These are phyloP conservation scores for Pegoplata infirma DNA, from an alignment of 2,888 invertebrate genomes.

Conservation along the genomic window DNA sequence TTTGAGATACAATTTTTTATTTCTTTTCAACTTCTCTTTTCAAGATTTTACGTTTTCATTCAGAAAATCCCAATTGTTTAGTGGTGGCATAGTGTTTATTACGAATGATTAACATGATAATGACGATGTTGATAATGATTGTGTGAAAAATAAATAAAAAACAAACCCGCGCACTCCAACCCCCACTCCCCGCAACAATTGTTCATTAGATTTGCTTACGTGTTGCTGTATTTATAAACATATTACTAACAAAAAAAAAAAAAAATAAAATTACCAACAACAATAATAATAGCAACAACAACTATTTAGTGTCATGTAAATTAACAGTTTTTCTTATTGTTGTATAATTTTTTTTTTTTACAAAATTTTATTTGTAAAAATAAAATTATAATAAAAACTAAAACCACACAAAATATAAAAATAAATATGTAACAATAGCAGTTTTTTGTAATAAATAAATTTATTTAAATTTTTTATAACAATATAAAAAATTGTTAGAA, in stretches of 20 bases:
- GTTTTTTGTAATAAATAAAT: too few species aligned
- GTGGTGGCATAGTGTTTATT: slow-evolving; percentile 24
- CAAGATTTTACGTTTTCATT: slow-evolving; percentile 54
- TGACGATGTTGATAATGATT: slow-evolving; percentile 40
- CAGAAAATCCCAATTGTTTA: slow-evolving; percentile 30
- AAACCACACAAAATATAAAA: too few species aligned
- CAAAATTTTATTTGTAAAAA: background rate
- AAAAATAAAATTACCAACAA: slow-evolving; percentile 19
- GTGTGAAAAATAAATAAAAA: slow-evolving; percentile 46
- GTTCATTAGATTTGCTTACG: slow-evolving; percentile 50
- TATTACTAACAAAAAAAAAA: slow-evolving; percentile 51
- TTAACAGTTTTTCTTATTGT: slow-evolving; percentile 28
- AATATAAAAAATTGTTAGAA: too few species aligned
- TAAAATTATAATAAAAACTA: background rate
- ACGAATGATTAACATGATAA: slow-evolving; percentile 34
- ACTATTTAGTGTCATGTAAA: slow-evolving; percentile 39
- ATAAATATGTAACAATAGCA: too few species aligned
- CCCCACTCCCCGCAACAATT: too few species aligned
- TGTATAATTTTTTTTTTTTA: slow-evolving; percentile 33
- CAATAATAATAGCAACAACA: slow-evolving; percentile 19
- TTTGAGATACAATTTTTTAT: background rate
- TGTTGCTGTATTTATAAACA: slow-evolving; percentile 58
- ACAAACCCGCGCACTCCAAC: slow-evolving; percentile 5
- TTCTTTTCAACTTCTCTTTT: background rate
- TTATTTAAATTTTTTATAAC: too few species aligned